These are phyloP conservation scores for Setipinna tenuifilis DNA, from an alignment of 2,797 vertebrate species.

Conservation along the genomic window DNA sequence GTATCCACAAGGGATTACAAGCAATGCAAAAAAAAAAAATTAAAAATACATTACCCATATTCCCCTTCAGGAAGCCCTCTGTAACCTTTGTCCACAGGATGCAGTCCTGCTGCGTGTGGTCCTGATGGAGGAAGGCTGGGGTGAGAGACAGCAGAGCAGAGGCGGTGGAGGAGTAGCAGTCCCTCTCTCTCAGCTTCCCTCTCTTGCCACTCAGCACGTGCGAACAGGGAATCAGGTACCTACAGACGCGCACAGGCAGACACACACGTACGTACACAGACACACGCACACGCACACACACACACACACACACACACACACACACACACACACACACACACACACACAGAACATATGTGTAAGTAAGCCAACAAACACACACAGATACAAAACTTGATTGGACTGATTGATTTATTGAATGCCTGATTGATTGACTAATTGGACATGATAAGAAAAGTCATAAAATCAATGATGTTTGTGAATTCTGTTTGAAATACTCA, in stretches of 20 bases:
- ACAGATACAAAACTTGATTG: too few species aligned
- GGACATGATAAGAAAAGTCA: too few species aligned
- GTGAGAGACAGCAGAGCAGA: slow-evolving; percentile 86
- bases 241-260: slow-evolving; percentile 56
- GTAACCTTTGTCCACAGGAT: slow-evolving; percentile 84
- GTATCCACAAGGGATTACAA: too few species aligned
- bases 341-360: slow-evolving; percentile 36
- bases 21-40: too few species aligned
- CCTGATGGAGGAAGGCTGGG: slow-evolving; percentile 78
- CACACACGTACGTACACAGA: neutral
- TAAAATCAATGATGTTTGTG: too few species aligned
- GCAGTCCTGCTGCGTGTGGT: slow-evolving; percentile 72
- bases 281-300: neutral
- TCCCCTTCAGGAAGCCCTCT: slow-evolving; percentile 56
- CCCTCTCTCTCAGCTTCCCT: slow-evolving; percentile 78
- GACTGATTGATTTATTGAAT: too few species aligned
- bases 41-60: slow-evolving; percentile 47
- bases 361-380: too few species aligned
- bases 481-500: too few species aligned
- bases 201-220: slow-evolving; percentile 85
- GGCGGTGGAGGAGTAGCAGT: slow-evolving; percentile 85
- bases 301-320: neutral
- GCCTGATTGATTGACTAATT: too few species aligned
- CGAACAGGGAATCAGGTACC: slow-evolving; percentile 90
- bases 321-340: neutral